phyloP scores from a whole-genome alignment of 2,888 invertebrate genomes.

The Noctua janthe region DNA sequence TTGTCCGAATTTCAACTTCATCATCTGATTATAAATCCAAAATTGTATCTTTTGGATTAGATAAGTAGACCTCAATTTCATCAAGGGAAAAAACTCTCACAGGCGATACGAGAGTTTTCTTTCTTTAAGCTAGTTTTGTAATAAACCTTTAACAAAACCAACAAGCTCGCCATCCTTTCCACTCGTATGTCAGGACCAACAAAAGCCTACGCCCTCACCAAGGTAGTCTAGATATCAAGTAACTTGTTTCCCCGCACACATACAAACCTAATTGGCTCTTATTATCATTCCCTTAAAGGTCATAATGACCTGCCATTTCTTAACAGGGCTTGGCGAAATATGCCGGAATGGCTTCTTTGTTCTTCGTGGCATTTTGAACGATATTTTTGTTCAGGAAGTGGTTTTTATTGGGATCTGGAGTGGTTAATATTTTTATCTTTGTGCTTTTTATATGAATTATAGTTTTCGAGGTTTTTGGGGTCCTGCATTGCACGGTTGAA shows the following conservation, averaged over 20 bases:
- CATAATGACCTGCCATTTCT: slow-evolving; percentile 66
- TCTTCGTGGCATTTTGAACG: slow-evolving; percentile 47
- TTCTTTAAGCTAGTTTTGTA: not conserved
- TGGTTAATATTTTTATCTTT: slow-evolving; percentile 1
- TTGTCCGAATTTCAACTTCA: too few species aligned
- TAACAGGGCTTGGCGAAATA: slow-evolving; percentile 58
- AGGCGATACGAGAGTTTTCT: not conserved
- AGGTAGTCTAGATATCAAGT: slow-evolving; percentile 80
- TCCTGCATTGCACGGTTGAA: too few species aligned
- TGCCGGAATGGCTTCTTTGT: slow-evolving; percentile 51
- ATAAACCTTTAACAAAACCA: not conserved
- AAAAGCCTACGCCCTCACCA: slow-evolving; percentile 87
- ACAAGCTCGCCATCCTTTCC: slow-evolving; percentile 20
- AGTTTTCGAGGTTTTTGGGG: too few species aligned
- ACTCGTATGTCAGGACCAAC: slow-evolving; percentile 63
- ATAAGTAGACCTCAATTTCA: not conserved
- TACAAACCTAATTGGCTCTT: slow-evolving; percentile 70
- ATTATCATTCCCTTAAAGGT: slow-evolving; percentile 71
- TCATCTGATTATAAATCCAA: too few species aligned
- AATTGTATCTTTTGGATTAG: not conserved
- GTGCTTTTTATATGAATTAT: not conserved
- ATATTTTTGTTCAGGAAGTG: slow-evolving; percentile 53
- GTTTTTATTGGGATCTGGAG: slow-evolving; percentile 1
- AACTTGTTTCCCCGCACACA: slow-evolving; percentile 53
- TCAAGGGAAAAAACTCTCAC: not conserved